These are phyloP conservation scores for Priocnemis perturbator DNA, from an alignment of 2,888 invertebrate genomes.

Conservation along the genomic window DNA sequence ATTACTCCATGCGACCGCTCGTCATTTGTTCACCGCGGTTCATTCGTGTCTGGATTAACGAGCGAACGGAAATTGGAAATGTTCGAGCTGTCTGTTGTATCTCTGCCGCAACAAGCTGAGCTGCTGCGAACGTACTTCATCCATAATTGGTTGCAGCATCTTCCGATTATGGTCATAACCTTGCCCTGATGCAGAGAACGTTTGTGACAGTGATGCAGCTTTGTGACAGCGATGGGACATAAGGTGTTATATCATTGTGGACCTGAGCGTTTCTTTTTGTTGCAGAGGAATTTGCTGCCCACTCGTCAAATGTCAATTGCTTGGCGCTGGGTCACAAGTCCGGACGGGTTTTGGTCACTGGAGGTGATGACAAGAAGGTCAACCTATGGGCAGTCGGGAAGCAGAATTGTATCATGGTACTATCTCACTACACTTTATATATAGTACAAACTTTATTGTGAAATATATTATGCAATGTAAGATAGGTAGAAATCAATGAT, in stretches of 20 bases:
- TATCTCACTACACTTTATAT: slow-evolving; percentile 49
- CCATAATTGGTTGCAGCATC: slow-evolving; percentile 26
- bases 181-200: background rate
- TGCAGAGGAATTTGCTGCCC: slow-evolving; percentile 91
- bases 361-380: slow-evolving; percentile 97
- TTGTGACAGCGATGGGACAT: too few relatives aligned
- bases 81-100: background rate
- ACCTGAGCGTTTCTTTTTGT: slow-evolving; percentile 49
- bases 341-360: slow-evolving; percentile 93
- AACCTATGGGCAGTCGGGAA: slow-evolving; percentile 98
- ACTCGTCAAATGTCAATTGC: slow-evolving; percentile 91
- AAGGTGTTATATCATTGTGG: too few relatives aligned
- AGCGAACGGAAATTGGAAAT: too few relatives aligned
- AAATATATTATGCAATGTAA: background rate
- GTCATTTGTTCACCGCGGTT: slow-evolving; percentile 14
- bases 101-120: slow-evolving; percentile 39
- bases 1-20: too few relatives aligned
- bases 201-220: background rate
- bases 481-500: too few relatives aligned
- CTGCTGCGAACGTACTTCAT: background rate
- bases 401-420: slow-evolving; percentile 95
- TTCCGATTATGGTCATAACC: slow-evolving; percentile 51
- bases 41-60: too few relatives aligned
- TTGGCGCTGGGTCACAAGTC: slow-evolving; percentile 93
- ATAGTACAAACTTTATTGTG: background rate